phyloP scores from a whole-genome alignment of 2,888 invertebrate genomes.

The Clepsis dumicolana region DNA sequence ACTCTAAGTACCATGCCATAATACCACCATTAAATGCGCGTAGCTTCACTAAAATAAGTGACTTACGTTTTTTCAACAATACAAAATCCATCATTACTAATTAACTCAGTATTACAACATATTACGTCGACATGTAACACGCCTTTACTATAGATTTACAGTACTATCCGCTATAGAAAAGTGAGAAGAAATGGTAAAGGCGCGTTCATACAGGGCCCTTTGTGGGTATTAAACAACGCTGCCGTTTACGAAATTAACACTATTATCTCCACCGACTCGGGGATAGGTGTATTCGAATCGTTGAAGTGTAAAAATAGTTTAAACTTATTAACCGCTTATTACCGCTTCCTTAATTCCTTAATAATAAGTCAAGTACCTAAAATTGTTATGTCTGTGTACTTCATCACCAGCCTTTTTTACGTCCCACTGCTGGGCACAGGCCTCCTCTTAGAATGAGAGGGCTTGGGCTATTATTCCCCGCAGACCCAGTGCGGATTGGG shows the following conservation, averaged over 20 bases:
- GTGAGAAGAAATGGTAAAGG: constrained; percentile 46
- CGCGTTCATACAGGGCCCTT: constrained; percentile 54
- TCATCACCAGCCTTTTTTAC: too few relatives aligned
- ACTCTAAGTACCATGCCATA: too few relatives aligned
- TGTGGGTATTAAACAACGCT: constrained; percentile 59
- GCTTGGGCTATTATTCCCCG: too few relatives aligned
- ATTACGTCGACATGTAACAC: constrained; percentile 8
- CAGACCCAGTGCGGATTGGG: too few relatives aligned
- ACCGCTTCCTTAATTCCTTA: too few relatives aligned
- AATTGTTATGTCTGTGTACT: too few relatives aligned
- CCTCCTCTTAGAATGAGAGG: too few relatives aligned
- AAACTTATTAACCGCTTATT: background rate
- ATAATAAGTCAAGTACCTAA: too few relatives aligned
- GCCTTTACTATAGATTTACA: constrained; percentile 22
- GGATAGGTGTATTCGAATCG: constrained; percentile 47
- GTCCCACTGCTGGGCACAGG: too few relatives aligned
- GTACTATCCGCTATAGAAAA: constrained; percentile 38
- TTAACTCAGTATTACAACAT: constrained; percentile 24
- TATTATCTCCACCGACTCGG: constrained; percentile 64
- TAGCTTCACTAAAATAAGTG: constrained; percentile 41
- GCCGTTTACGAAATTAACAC: constrained; percentile 74
- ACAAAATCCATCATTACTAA: constrained; percentile 37
- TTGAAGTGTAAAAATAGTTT: background rate
- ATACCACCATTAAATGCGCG: background rate
- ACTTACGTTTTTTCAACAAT: constrained; percentile 37